phyloP scores from a whole-genome alignment of 2,797 vertebrate species.

The Helostoma temminkii region DNA sequence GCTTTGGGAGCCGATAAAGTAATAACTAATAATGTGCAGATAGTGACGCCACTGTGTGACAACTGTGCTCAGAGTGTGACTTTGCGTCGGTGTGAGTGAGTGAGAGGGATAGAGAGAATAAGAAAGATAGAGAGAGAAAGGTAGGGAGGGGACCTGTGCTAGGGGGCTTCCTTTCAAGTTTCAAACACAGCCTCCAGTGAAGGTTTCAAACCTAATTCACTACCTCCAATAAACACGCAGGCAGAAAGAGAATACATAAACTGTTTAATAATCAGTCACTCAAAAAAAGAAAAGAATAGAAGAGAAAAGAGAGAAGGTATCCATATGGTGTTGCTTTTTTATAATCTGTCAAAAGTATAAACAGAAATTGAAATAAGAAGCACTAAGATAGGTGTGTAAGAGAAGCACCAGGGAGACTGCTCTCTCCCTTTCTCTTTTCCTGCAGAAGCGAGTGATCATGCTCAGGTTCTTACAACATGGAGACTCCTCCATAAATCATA shows the following conservation, averaged over 20 bases:
- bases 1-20: slow-evolving; percentile 87
- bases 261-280: slow-evolving; percentile 85
- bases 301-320: slow-evolving; percentile 57
- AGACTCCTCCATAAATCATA: slow-evolving; percentile 81
- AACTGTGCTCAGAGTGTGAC: slow-evolving; percentile 75
- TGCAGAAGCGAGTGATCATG: slow-evolving; percentile 73
- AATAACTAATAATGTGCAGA: slow-evolving; percentile 88
- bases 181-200: slow-evolving; percentile 84
- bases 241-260: slow-evolving; percentile 86
- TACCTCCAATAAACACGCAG: slow-evolving; percentile 84
- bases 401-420: slow-evolving; percentile 68
- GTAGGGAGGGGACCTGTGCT: slow-evolving; percentile 50
- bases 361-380: slow-evolving; percentile 84
- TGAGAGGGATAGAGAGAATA: slow-evolving; percentile 26
- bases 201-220: slow-evolving; percentile 86
- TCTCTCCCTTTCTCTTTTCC: slow-evolving; percentile 52
- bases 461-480: slow-evolving; percentile 77
- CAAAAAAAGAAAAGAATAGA: slow-evolving; percentile 65
- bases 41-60: slow-evolving; percentile 82
- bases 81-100: slow-evolving; percentile 52
- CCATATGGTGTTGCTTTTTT: slow-evolving; percentile 73
- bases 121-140: slow-evolving; percentile 41
- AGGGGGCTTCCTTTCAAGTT: slow-evolving; percentile 85
- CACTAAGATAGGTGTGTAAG: slow-evolving; percentile 74
- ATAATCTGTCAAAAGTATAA: slow-evolving; percentile 81